These are phyloP conservation scores for Hemicordylus capensis DNA, from an alignment of 2,113 vertebrate genomes.

Conservation along the genomic window DNA sequence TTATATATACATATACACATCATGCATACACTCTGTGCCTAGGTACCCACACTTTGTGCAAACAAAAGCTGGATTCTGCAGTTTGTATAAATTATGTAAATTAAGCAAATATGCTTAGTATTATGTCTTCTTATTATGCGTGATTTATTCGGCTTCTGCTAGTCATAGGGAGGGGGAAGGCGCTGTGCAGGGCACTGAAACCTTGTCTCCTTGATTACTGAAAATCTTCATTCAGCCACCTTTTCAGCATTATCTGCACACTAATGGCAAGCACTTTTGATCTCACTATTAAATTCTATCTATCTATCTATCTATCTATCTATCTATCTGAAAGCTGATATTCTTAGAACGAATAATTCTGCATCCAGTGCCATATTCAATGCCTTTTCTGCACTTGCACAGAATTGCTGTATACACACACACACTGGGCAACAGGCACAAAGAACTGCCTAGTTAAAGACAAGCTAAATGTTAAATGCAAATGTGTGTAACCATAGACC, in stretches of 20 bases:
- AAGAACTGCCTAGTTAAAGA: not conserved
- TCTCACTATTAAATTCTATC: no score
- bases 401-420: not conserved
- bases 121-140: not conserved
- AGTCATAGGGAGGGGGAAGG: not conserved
- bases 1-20: not conserved
- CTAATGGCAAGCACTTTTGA: no score
- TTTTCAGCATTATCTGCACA: not conserved
- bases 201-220: not conserved
- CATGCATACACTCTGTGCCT: not conserved
- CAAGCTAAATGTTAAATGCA: not conserved
- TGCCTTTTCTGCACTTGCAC: not conserved
- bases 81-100: not conserved
- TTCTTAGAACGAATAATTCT: not conserved
- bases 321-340: not conserved
- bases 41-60: not conserved
- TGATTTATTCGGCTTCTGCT: not conserved
- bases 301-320: not conserved
- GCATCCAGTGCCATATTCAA: not conserved
- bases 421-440: not conserved
- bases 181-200: not conserved
- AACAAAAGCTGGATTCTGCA: not conserved
- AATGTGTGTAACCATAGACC: not conserved
- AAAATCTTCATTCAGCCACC: not conserved
- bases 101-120: not conserved